These are phyloP conservation scores for Globicephala melas DNA, from an alignment of 2,113 vertebrate species.

Conservation along the genomic window DNA sequence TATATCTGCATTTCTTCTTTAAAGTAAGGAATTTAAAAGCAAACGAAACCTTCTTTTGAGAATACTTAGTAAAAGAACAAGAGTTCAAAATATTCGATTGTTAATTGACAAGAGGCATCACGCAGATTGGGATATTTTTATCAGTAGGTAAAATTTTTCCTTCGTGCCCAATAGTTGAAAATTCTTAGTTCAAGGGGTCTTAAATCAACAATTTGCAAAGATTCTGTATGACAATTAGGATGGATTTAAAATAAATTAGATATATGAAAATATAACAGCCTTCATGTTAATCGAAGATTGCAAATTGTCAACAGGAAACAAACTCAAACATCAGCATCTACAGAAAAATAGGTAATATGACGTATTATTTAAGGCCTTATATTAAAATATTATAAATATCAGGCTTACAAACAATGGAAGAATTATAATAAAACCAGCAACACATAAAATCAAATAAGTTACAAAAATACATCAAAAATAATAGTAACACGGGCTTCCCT, in stretches of 20 bases:
- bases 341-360: not conserved
- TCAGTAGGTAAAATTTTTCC: not conserved
- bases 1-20: slow-evolving; percentile 25
- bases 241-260: not conserved
- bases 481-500: too few species aligned
- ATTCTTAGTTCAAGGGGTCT: not conserved
- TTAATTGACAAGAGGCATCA: not conserved
- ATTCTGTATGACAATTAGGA: not conserved
- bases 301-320: not conserved
- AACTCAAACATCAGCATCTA: not conserved
- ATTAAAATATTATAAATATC: not conserved
- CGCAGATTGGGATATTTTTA: not conserved
- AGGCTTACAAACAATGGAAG: not conserved
- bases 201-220: not conserved
- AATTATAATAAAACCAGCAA: not conserved
- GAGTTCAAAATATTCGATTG: not conserved
- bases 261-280: not conserved
- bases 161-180: not conserved
- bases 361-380: not conserved
- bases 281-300: not conserved
- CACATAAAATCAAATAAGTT: not conserved
- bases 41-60: not conserved
- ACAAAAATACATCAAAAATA: not conserved
- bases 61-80: not conserved
- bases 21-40: not conserved